Conservation (phyloP, 53 echinoderm and acorn worm genomes). For the Stichopus horrens region DNA sequence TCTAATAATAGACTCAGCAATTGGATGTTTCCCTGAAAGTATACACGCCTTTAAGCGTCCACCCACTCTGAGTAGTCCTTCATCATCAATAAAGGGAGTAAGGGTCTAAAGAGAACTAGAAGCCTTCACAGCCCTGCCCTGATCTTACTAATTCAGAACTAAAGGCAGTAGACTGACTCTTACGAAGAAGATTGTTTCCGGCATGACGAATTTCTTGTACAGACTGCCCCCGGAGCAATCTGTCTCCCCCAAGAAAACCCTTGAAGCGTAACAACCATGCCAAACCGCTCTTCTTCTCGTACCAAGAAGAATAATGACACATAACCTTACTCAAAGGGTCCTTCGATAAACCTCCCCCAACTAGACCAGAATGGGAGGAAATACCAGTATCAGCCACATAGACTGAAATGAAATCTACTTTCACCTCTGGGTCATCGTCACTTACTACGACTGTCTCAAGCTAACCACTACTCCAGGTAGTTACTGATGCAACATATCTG, state of each 20-base stretch:
- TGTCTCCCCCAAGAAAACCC: neutral
- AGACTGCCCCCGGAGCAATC: neutral
- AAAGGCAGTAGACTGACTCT: neutral
- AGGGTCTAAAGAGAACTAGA: neutral
- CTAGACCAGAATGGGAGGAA: no score
- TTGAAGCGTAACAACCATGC: neutral
- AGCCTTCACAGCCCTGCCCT: neutral
- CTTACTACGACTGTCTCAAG: neutral
- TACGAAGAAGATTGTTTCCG: neutral
- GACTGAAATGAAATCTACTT: no score
- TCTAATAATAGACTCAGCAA: no score
- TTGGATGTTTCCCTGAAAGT: neutral
- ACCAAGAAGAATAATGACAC: neutral
- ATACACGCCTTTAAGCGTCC: neutral
- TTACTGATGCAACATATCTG: conserved; percentile 7
- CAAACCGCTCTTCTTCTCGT: neutral
- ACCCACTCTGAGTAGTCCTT: conserved; percentile 1
- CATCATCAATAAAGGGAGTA: neutral
- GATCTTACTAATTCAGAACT: no score
- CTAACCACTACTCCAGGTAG: neutral
- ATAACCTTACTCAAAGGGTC: neutral
- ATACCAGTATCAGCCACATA: neutral
- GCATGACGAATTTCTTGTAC: neutral
- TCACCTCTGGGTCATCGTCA: neutral
- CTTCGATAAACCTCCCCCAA: neutral